These are phyloP conservation scores for Drosophila repletoides DNA, from an alignment of 1,140 invertebrate species.

Conservation along the genomic window DNA sequence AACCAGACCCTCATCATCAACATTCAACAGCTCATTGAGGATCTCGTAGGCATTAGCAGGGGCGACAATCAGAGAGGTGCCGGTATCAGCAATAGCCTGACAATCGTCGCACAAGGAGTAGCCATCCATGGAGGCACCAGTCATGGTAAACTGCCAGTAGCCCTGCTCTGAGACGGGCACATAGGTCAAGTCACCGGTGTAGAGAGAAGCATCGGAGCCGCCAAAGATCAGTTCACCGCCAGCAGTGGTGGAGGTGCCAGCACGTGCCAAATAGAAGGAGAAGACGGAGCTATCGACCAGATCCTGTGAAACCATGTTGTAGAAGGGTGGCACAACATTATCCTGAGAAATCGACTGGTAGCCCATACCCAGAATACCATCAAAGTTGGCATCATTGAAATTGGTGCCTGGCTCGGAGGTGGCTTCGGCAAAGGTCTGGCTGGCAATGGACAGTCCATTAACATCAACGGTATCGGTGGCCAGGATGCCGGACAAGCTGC, in stretches of 20 bases:
- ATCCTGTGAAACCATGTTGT: conserved; percentile 95
- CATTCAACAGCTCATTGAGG: conserved; percentile 14
- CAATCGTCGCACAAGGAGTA: conserved; percentile 82
- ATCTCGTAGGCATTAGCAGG: conserved; percentile 76
- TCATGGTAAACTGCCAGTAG: conserved; percentile 82
- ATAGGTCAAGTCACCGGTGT: conserved; percentile 63
- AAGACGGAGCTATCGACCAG: conserved; percentile 91
- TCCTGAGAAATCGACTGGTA: conserved; percentile 94
- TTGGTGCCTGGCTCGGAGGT: conserved; percentile 93
- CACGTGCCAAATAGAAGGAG: conserved; percentile 93
- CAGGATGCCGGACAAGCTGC: conserved; percentile 96
- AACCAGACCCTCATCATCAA: conserved; percentile 31
- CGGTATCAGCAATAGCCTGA: conserved; percentile 89
- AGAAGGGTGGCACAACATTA: conserved; percentile 94
- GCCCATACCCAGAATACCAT: conserved; percentile 97
- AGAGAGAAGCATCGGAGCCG: conserved; percentile 63
- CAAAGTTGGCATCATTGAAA: conserved; percentile 97
- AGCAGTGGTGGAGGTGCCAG: conserved; percentile 84
- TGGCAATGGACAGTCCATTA: conserved; percentile 87
- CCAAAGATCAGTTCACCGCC: conserved; percentile 76
- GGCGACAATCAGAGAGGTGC: conserved; percentile 89
- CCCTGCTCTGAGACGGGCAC: conserved; percentile 68
- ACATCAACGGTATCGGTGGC: conserved; percentile 92
- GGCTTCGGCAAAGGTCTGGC: conserved; percentile 98
- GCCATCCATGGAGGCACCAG: conserved; percentile 42